A percentile compares a stretch with the other conserved stretches of the same genome.
phyloP scores from a whole-genome alignment of 1,140 invertebrate genomes.

The Pomacea maculata region DNA sequence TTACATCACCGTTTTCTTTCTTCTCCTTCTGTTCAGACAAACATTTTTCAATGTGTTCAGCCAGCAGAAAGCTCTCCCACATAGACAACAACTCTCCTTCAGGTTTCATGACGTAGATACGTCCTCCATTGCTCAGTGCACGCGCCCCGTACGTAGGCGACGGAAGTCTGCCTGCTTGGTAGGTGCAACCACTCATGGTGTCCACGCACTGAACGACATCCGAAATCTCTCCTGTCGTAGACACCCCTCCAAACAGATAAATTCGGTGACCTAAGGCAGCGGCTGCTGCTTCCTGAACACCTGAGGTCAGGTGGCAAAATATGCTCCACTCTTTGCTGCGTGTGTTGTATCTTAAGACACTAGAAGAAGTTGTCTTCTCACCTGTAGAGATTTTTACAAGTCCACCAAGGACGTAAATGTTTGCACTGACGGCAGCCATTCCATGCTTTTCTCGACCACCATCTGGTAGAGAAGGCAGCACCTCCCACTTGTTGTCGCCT shows the following conservation, averaged over 20 bases:
- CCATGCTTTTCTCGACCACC: conserved; percentile 44
- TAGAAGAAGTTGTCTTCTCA: conserved; percentile 14
- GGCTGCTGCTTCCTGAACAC: not conserved
- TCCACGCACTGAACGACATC: not conserved
- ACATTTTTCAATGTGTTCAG: not conserved
- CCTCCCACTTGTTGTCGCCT: conserved; percentile 1
- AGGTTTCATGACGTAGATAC: not conserved
- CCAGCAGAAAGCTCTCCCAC: not conserved
- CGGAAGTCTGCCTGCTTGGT: not conserved
- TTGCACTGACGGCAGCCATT: conserved; percentile 39
- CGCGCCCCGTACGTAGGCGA: not conserved
- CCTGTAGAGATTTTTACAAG: not conserved
- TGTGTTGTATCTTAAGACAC: not conserved
- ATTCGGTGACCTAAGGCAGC: not conserved
- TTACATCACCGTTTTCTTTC: too few species aligned
- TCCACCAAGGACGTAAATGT: conserved; percentile 43
- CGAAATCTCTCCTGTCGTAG: not conserved
- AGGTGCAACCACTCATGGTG: not conserved
- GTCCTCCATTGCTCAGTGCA: not conserved
- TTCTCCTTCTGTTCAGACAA: too few species aligned
- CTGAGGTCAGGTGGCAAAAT: not conserved
- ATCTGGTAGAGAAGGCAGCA: not conserved
- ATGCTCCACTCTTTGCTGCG: not conserved
- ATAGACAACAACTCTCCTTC: not conserved
- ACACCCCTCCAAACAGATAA: not conserved